Base-by-base conservation (phyloP, 2,113 vertebrate species). In the Rhabdomys dilectus region DNA sequence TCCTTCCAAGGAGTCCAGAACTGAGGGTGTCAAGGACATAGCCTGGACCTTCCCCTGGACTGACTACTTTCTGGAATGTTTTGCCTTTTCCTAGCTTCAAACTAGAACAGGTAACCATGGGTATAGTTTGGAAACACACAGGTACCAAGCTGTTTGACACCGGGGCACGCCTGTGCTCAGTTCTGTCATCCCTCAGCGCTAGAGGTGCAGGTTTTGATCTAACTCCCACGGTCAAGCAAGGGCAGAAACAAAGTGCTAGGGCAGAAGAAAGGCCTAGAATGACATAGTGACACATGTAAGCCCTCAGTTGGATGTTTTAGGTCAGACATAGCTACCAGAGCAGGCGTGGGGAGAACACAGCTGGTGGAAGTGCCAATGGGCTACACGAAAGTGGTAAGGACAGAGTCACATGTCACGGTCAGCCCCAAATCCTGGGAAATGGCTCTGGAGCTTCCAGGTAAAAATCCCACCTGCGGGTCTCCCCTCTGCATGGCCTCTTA, bases 81-180 rank as follows among this genome's bases (percentile, higher is more conserved):
- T n/a, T 45, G 70, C 91, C 26, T 45, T 51, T 86, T 94, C 77
- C 36, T n/a, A 19, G 64, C 19, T 77, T 95, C 76, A 94, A 58
- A 45, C 22, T 4, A 29, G 42, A 72, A 56, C 16, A 68, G 42
- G 78, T 36, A 12, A 66, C 53, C 36, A 24, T 3, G 3, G 70
- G 45, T 0, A n/a, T n/a, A 9, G 31, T 42, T 31, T 64, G 13
- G 72, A 56, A n/a, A 85, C 34, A 36, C 2, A 2, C 29, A 26
- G 3, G n/a, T 3, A 8, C 13, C 2, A 0, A 21, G 87, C 12
- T 58, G 31, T 58, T 16, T 6, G 45, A 80, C 3, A 66, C 58
- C 29, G 1, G 1, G 0, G 60, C 51, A 45, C 36, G 36, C 13
- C 29, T 10, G 7, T 9, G 48, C 53, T 16, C 3, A 17, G 62